Evolutionary conservation across 2,113 vertebrate species (phyloP).

Genomic region (Sus scrofa): DNA sequence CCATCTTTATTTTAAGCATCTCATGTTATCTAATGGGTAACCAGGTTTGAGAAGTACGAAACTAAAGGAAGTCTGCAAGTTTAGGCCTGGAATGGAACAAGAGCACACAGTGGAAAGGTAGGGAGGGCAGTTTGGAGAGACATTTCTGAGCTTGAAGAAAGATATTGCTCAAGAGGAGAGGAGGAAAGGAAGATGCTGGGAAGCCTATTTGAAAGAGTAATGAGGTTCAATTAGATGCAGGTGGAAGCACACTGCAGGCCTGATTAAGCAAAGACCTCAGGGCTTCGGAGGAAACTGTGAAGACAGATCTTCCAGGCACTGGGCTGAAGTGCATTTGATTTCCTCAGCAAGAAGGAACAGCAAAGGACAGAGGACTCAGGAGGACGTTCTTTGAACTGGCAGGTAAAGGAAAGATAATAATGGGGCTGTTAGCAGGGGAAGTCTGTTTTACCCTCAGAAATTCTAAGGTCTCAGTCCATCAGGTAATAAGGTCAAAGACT

Average conservation of each 20-base stretch:
- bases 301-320: neutral
- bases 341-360: conserved; percentile 21
- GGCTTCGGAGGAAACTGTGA: neutral
- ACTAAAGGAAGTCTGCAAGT: neutral
- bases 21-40: neutral
- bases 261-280: neutral
- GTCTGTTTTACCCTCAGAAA: neutral
- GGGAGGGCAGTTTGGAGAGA: neutral
- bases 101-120: neutral
- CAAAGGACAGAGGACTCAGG: conserved; percentile 14
- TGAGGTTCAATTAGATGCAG: neutral
- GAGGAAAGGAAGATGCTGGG: neutral
- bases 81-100: neutral
- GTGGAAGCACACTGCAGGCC: neutral
- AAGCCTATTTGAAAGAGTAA: neutral
- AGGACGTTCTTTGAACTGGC: conserved; percentile 47
- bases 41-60: neutral
- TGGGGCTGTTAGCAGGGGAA: neutral
- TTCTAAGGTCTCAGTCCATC: neutral
- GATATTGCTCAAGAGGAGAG: neutral
- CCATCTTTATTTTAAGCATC: neutral
- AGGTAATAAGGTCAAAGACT: neutral
- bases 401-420: conserved; percentile 57
- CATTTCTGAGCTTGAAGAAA: neutral
- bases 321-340: neutral